Base-by-base conservation (phyloP, 1,140 invertebrate genomes). In the Sarcophaga bullata region DNA sequence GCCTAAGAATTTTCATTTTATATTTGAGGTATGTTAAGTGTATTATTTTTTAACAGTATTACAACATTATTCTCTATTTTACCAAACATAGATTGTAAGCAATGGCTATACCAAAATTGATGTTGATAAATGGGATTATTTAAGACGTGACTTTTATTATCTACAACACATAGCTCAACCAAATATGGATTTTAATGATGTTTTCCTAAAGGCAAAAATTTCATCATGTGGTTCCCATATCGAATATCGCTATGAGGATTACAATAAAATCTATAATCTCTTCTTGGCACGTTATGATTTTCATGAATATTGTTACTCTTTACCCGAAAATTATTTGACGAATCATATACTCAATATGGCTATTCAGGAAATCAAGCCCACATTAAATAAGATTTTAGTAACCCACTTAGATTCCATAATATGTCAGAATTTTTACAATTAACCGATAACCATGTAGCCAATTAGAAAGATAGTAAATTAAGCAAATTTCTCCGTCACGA, bases 61-160 rank as follows among this genome's bases (percentile, higher is more conserved):
- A 52, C 8, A 15, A 37, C 49, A 37, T 25, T 7, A 10, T 72
- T 17, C 49, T 10, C 49, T 13, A 73, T 58, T 62, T 37, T 83
- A 2, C 17, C 6, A 37, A 37, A 2, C 6, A 50, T 8, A 94
- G 93, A 93, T 95, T 84, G 92, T 95, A 0, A 91, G 92, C 46
- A 95, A 95, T 86, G 91, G 92, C 80, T 86, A 90, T 13, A 94
- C 92, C 84, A 92, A 92, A 17, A 91, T 95, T 48, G 94, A 95
- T 90, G 94, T 95, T 7, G 94, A 95, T 87, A 95, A 94, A 88
- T 95, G 92, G 92, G 94, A 95, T 86, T 95, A 95, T 85, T 91
- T 95, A 73, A 87, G 92, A 13, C 89, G 94, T 81, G 94, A 95
- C 86, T 91, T 86, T 58, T 85, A 87, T 72, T 84, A 84, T 25